Base-by-base conservation (phyloP, 2,888 invertebrate species). In the Rhamphomyia laevipes region DNA sequence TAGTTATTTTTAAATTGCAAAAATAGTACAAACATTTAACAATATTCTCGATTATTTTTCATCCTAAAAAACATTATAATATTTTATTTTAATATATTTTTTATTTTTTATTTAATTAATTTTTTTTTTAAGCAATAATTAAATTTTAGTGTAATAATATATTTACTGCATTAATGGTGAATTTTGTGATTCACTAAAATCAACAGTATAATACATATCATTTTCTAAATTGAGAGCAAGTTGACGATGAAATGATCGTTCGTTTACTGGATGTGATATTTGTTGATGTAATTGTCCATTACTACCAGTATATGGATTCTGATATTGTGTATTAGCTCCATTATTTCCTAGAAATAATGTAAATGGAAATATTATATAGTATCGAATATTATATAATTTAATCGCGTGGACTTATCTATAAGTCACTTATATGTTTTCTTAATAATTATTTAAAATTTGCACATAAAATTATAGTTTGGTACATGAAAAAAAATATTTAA, bases 191-290 rank as follows among this genome's bases (percentile, higher is more conserved):
- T 84, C 84, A 64, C 81, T 82, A 73, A 84, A 82, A 70, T 84
- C 84, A 58, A 84, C 77, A 43, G 84, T 84, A 72, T 82, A 84
- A 71, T 84, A 84, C 80, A 84, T 82, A 62, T 84, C 84, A 23
- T 81, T 77, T 59, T 81, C 79, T 65, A 82, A 78, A 59, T 81
- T 75, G 56, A 77, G 72, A 49, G 76, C 75, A 61, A 76, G 63
- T 56, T 73, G 71, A 48, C 75, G 69, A 49, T 75, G 72, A 47
- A 77, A 73, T 12, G 73, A 71, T 35, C 73, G 56, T 51, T 65
- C 66, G 33, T 66, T 71, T 56, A 63, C 53, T 52, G 63, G 63
- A 35, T 65, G 64, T 33, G 57, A 58, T n/a, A 51, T 53, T 38
- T 56, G 67, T 60, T 51, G 66, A 61, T 52, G 55, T 31, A 59